Conservation (phyloP, 2,113 vertebrate species). For the Neolamprologus toae region DNA sequence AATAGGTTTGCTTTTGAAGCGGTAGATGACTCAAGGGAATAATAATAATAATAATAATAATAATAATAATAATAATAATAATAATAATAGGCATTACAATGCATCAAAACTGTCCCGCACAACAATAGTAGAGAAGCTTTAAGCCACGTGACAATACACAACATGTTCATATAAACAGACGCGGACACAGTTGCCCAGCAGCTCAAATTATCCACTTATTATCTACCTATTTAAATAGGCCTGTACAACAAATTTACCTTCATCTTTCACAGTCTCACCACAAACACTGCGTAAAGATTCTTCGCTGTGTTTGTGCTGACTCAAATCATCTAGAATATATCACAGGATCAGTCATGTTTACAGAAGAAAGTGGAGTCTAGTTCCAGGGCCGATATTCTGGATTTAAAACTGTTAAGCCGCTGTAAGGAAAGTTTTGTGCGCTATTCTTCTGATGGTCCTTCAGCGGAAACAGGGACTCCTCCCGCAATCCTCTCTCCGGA, state of each 20-base stretch:
- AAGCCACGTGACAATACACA: conserved; percentile 46
- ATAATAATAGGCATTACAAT: not conserved
- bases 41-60: not conserved
- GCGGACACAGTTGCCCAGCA: not conserved
- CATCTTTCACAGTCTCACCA: not conserved
- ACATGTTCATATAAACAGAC: conserved; percentile 38
- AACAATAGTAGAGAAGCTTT: conserved; percentile 22
- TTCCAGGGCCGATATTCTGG: conserved; percentile 76
- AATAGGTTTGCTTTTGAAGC: conserved; percentile 40
- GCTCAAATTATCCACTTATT: conserved; percentile 6
- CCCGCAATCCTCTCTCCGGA: not conserved
- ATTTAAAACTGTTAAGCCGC: conserved; percentile 49
- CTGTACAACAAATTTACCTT: not conserved
- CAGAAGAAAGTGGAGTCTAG: not conserved
- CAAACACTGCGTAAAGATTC: not conserved
- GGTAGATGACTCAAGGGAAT: not conserved
- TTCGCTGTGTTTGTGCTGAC: not conserved
- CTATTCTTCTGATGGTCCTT: conserved; percentile 39
- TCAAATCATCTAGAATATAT: not conserved
- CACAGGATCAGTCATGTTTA: not conserved
- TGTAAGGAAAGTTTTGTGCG: conserved; percentile 33
- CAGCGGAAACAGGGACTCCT: conserved; percentile 18
- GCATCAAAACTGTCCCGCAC: not conserved
- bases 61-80: conserved; percentile 3
- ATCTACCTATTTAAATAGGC: conserved; percentile 7